Base-by-base conservation (phyloP, 1,140 invertebrate species). In the Diachasmimorpha longicaudata region DNA sequence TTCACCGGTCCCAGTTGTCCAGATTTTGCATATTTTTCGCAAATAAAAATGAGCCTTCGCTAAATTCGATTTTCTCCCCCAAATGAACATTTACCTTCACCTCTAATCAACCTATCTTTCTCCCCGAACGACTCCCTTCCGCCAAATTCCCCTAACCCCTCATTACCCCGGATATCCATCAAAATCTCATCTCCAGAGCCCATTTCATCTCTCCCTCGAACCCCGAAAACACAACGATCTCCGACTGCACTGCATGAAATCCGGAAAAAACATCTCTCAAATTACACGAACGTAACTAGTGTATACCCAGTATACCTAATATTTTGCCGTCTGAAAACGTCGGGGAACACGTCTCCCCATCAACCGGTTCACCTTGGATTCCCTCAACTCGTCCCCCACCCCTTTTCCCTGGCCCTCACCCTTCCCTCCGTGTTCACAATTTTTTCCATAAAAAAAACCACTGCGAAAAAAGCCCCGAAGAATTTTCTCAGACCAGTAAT, bases 301-400 rank as follows among this genome's bases (percentile, higher is more conserved):
- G 58, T 63, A 25, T 25, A 25, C 21, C 19, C 21, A 25, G 19
- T 63, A 63, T 63, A 63, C 58, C 58, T 25, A 63, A 63, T 63
- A 63, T 63, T 63, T 63, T 31, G 58, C 58, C 23, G 58, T 52
- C 48, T 52, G 48, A 52, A 52, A 52, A n/a, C 48, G n/a, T 52
- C 48, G 48, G 48, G 48, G 14, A 31, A 23, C 58, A 21, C 58
- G 58, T 31, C 21, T 63, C 58, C 36, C 39, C 44, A 46, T 79
- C 25, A 55, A 71, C 69, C 69, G 44, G 48, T 68, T 68, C 66
- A 68, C 66, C 66, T 68, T 68, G 66, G n/a, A 37, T 68, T 5
- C 31, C 58, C 66, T 63, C 58, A 11, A 11, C 58, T 63, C 58
- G 0, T 63, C 23, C 58, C 58, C 19, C 23, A 9, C 58, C 23